Evolutionary conservation across 2,888 invertebrate genomes (phyloP).

Genomic region (Steinernema hermaphroditum): DNA sequence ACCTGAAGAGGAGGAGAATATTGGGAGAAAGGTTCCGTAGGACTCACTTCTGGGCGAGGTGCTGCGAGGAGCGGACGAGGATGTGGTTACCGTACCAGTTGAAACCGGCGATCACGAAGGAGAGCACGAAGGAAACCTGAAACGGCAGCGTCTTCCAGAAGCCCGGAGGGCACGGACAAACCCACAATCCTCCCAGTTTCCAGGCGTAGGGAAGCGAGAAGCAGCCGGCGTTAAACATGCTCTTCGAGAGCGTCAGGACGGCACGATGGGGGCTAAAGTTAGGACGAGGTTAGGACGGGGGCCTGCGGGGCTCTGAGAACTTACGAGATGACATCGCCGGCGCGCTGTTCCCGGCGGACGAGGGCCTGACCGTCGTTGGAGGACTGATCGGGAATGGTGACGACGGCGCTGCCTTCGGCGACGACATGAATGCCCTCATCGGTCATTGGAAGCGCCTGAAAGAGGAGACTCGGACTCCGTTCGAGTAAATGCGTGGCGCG

Average conservation of each 20-base stretch:
- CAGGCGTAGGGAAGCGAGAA: slow-evolving; percentile 67
- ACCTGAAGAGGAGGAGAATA: slow-evolving; percentile 44
- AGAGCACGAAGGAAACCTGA: slow-evolving; percentile 64
- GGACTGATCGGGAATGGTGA: background rate
- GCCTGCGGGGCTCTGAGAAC: slow-evolving; percentile 62
- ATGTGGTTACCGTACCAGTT: slow-evolving; percentile 67
- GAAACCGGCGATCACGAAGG: slow-evolving; percentile 65
- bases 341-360: slow-evolving; percentile 42
- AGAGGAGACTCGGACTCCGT: too few relatives aligned
- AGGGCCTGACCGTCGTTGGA: slow-evolving; percentile 36
- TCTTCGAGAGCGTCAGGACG: slow-evolving; percentile 65
- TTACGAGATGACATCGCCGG: slow-evolving; percentile 61
- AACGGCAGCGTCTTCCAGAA: slow-evolving; percentile 57
- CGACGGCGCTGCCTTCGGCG: background rate
- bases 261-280: slow-evolving; percentile 67
- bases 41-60: slow-evolving; percentile 65
- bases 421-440: background rate
- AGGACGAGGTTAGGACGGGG: slow-evolving; percentile 66
- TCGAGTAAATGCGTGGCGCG: too few relatives aligned
- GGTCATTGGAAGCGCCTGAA: background rate
- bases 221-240: slow-evolving; percentile 67
- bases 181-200: slow-evolving; percentile 67
- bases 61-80: slow-evolving; percentile 63
- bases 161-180: slow-evolving; percentile 66
- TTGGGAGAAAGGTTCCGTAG: too few relatives aligned